Conservation (phyloP, 2,888 invertebrate species). For the Chloroclysta siterata region DNA sequence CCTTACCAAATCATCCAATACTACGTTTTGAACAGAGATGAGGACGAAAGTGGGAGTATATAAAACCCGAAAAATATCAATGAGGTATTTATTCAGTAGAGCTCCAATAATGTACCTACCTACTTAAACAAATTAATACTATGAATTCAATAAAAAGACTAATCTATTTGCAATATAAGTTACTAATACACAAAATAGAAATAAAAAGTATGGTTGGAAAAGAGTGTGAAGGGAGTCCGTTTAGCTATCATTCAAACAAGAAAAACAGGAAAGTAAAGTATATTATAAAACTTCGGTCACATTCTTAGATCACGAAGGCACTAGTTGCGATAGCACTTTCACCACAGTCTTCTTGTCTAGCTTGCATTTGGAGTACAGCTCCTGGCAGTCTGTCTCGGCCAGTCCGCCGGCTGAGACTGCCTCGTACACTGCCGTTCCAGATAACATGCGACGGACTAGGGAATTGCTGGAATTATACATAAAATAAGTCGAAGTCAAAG, state of each 20-base stretch:
- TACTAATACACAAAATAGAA: too few species aligned
- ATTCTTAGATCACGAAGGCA: conserved; percentile 70
- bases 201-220: too few species aligned
- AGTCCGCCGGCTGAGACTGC: conserved; percentile 88
- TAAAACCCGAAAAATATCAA: not conserved
- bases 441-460: conserved; percentile 87
- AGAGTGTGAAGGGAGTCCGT: too few species aligned
- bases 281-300: not conserved
- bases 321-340: conserved; percentile 88
- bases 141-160: too few species aligned
- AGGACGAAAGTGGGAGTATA: too few species aligned
- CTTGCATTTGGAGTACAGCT: conserved; percentile 87
- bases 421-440: conserved; percentile 89
- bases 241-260: too few species aligned
- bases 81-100: conserved; percentile 21
- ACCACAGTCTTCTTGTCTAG: conserved; percentile 88
- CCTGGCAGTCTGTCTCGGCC: conserved; percentile 84
- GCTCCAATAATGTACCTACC: too few species aligned
- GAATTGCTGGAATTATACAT: conserved; percentile 82
- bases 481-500: not conserved
- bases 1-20: too few species aligned
- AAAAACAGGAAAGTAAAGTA: too few species aligned
- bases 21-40: too few species aligned
- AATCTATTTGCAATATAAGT: too few species aligned
- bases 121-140: too few species aligned